Evolutionary conservation across 2,888 invertebrate genomes (phyloP).

Genomic region (Drosophila aldrichi): DNA sequence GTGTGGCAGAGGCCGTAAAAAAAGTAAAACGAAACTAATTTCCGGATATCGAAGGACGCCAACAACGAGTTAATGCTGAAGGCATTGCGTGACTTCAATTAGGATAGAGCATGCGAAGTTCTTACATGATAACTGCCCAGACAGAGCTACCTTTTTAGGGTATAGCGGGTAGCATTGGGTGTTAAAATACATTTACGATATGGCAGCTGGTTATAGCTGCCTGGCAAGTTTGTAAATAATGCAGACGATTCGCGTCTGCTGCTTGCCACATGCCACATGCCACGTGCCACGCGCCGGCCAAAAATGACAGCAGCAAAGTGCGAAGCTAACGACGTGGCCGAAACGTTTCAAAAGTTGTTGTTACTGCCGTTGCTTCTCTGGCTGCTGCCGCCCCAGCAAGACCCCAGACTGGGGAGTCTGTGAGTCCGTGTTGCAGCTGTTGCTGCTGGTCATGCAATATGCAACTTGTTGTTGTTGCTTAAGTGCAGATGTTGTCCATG

Average conservation of each 20-base stretch:
- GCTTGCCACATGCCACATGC: constrained; percentile 24
- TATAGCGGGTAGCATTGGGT: neutral
- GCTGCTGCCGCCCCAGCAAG: too few species aligned
- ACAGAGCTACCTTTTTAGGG: constrained; percentile 1
- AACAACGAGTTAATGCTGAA: constrained; percentile 51
- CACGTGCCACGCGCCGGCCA: constrained; percentile 34
- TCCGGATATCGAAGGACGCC: constrained; percentile 67
- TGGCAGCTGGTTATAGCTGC: constrained; percentile 5
- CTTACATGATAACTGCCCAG: neutral
- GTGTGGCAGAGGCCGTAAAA: constrained; percentile 37
- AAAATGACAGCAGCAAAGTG: constrained; percentile 68
- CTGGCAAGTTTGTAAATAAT: constrained; percentile 55
- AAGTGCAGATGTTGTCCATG: constrained; percentile 52
- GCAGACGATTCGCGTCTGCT: constrained; percentile 21
- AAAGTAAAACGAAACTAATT: constrained; percentile 74
- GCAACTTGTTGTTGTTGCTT: constrained; percentile 53
- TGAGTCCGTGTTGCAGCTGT: neutral
- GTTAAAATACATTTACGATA: constrained; percentile 41
- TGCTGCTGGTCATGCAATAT: constrained; percentile 59
- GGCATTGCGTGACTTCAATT: constrained; percentile 67
- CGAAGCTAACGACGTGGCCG: constrained; percentile 65
- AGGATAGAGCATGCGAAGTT: constrained; percentile 27
- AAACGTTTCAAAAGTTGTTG: constrained; percentile 48
- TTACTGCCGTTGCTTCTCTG: neutral
- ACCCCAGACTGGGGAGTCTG: constrained; percentile 13